Base-by-base conservation (phyloP, 2,888 invertebrate species). In the Cerastoderma edule region DNA sequence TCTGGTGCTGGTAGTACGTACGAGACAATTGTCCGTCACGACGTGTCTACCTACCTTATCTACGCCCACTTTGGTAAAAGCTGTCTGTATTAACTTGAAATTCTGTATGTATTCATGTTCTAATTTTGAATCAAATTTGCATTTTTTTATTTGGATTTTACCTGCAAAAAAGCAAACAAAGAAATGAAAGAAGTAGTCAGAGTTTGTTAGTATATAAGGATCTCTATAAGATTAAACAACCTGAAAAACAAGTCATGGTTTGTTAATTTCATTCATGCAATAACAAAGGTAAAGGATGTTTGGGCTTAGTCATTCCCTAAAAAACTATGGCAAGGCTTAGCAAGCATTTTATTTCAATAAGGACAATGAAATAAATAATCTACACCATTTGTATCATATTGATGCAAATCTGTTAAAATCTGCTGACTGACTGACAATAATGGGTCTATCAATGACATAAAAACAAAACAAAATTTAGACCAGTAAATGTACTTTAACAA, bases 101-200 rank as follows among this genome's bases (percentile, higher is more conserved):
- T 99, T 99, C 93, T 98, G 97, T 94, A 99, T 99, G 93, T 98
- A 99, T 94, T 99, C 99, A 94, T 99, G 98, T 94, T 99, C 99
- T 91, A 99, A 94, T 93, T 98, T 98, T 89, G 99, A 98, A 94
- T 96, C 97, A 94, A 99, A 99, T 94, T 99, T 99, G 84, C 99
- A 97, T 93, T 97, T 95, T 94, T 98, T 99, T 94, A 99, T 94
- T 46, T 87, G 86, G 57, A 94, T 89, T 75, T 91, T 89, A 50
- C 93, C 94, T 94, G 88, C 57, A 88, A 76, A 24, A 69, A 50
- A 67, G 57, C 33, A 60, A 69, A 69, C 33, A 66, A 48, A 66
- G 50, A 65, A 46, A 22, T 32, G 22, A 66, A 39, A 24, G 28
- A 54, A 56, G 8, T 10, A 53, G 5, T 24, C n/a, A 67, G 27